These are phyloP conservation scores for Noturus placidus DNA, from an alignment of 2,113 vertebrate genomes.

Conservation along the genomic window DNA sequence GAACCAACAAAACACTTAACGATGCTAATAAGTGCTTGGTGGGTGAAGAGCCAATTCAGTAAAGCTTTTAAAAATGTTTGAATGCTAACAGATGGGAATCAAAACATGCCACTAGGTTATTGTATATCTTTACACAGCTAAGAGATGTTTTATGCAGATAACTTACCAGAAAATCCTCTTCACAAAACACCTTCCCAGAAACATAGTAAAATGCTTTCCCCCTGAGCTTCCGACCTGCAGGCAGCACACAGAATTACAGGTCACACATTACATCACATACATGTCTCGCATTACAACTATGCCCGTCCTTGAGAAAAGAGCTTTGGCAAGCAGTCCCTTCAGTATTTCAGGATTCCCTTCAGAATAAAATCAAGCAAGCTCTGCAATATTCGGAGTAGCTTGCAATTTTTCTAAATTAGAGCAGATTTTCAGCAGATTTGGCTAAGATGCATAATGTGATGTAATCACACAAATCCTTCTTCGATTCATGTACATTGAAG, in stretches of 20 bases:
- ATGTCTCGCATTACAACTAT: neutral
- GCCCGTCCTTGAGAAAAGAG: neutral
- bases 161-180: conserved; percentile 97
- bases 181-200: conserved; percentile 93
- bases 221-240: conserved; percentile 78
- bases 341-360: no score
- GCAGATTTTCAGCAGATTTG: no score
- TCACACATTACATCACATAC: neutral
- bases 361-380: no score
- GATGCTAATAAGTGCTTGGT: neutral
- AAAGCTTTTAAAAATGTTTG: neutral
- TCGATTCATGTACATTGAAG: no score
- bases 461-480: no score
- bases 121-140: neutral
- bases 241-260: conserved; percentile 29
- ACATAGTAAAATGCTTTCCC: conserved; percentile 98
- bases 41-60: neutral
- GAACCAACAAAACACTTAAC: neutral
- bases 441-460: no score
- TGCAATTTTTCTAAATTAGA: no score
- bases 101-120: neutral
- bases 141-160: neutral
- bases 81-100: neutral
- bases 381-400: no score
- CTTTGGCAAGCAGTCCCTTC: neutral